phyloP scores from a whole-genome alignment of 2,113 vertebrate species.

The Meleagris gallopavo region DNA sequence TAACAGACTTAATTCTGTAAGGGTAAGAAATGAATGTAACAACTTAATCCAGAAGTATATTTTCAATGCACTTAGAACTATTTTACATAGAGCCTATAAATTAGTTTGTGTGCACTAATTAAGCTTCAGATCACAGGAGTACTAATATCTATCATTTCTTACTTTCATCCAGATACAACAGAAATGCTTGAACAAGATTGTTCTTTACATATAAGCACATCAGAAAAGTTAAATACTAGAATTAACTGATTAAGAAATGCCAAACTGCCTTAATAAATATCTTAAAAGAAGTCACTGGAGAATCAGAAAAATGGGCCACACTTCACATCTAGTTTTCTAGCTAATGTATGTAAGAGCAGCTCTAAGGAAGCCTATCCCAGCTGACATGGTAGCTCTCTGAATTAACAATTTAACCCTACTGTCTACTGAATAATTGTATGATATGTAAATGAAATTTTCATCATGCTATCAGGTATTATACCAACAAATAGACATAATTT shows the following conservation, averaged over 20 bases:
- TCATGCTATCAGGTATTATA: not conserved
- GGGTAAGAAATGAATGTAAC: not conserved
- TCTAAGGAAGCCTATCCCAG: not conserved
- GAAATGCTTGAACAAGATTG: not conserved
- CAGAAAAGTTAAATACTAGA: not conserved
- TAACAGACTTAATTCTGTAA: not conserved
- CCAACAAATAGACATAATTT: not conserved
- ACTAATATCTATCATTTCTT: not conserved
- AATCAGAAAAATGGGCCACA: not conserved
- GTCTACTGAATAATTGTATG: not conserved
- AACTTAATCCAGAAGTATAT: not conserved
- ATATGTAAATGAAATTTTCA: not conserved
- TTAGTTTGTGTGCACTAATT: not conserved
- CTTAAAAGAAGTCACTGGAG: not conserved
- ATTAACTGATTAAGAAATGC: not conserved
- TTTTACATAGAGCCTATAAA: not conserved
- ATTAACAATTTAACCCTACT: conserved; percentile 2
- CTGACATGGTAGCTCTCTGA: not conserved
- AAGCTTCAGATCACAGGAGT: not conserved
- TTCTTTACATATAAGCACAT: not conserved
- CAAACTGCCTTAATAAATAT: not conserved
- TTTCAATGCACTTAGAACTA: not conserved
- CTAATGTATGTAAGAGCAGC: not conserved
- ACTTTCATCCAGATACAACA: not conserved
- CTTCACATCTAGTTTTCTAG: not conserved